phyloP scores from a whole-genome alignment of 2,888 invertebrate genomes.

The Drosophila mayaguana region DNA sequence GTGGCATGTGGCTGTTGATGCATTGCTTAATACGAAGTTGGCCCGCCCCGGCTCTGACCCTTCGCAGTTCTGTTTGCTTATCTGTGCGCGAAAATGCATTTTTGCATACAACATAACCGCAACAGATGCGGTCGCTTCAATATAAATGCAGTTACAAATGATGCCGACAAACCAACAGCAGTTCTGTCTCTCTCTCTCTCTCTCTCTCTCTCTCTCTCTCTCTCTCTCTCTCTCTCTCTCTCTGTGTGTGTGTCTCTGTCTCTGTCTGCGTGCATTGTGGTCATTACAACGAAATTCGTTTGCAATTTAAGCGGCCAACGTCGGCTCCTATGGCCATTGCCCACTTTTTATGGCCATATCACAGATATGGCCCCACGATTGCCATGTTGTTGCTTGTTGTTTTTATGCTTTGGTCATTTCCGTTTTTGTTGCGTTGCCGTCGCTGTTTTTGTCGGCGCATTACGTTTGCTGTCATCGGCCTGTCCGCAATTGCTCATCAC shows the following conservation, averaged over 20 bases:
- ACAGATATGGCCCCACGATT: slow-evolving; percentile 30
- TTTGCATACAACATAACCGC: slow-evolving; percentile 81
- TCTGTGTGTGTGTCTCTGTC: slow-evolving; percentile 13
- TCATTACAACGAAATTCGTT: slow-evolving; percentile 79
- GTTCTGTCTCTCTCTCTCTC: neutral
- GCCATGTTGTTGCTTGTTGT: slow-evolving; percentile 53
- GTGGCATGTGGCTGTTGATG: slow-evolving; percentile 48
- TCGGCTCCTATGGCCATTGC: slow-evolving; percentile 18
- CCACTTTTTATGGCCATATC: slow-evolving; percentile 64
- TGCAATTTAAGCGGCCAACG: slow-evolving; percentile 61
- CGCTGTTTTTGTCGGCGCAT: slow-evolving; percentile 52
- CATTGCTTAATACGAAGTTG: slow-evolving; percentile 63
- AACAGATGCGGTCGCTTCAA: slow-evolving; percentile 81
- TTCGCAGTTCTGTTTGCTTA: slow-evolving; percentile 63
- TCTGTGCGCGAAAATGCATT: slow-evolving; percentile 81
- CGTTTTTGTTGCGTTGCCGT: slow-evolving; percentile 54
- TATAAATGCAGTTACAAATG: slow-evolving; percentile 82
- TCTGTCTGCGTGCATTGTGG: slow-evolving; percentile 52
- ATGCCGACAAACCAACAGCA: slow-evolving; percentile 38
- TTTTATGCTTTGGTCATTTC: slow-evolving; percentile 76
- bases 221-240: too few relatives aligned
- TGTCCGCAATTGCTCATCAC: slow-evolving; percentile 68
- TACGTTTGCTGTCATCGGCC: slow-evolving; percentile 64
- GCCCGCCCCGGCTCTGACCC: slow-evolving; percentile 25
- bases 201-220: neutral